These are phyloP conservation scores for Phenganax stokvisi DNA, from an alignment of 92 coral and sea anemone genomes.

Conservation along the genomic window DNA sequence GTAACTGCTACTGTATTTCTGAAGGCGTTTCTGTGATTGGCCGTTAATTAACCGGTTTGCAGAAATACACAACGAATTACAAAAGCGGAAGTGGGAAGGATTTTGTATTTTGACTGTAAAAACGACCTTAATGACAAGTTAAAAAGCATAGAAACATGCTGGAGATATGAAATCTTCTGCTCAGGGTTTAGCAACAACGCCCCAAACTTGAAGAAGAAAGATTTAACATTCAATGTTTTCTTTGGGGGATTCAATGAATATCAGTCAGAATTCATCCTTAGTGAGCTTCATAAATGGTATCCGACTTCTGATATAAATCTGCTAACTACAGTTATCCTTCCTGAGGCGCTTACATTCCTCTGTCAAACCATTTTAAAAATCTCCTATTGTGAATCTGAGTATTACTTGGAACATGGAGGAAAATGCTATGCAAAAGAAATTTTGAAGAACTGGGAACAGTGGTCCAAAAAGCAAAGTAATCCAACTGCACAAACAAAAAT, in stretches of 20 bases:
- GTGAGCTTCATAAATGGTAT: conserved; percentile 8
- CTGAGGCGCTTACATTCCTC: conserved; percentile 23
- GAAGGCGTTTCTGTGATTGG: no score
- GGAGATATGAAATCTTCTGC: conserved; percentile 2
- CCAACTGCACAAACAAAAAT: background rate
- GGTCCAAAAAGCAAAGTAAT: background rate
- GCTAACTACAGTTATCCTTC: conserved; percentile 21
- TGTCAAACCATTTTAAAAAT: background rate
- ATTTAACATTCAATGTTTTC: background rate
- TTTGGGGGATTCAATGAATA: conserved; percentile 11
- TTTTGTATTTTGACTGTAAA: no score
- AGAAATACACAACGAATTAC: no score
- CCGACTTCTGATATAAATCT: conserved; percentile 6
- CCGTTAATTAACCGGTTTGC: no score
- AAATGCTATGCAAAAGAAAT: background rate
- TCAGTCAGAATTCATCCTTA: background rate
- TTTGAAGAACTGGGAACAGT: background rate
- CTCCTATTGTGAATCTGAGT: conserved; percentile 4
- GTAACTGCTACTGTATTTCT: no score
- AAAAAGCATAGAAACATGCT: background rate
- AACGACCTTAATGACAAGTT: background rate
- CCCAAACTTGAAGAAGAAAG: conserved; percentile 5
- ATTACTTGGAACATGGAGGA: conserved; percentile 27
- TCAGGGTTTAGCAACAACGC: background rate
- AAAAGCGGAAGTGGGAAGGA: no score